Evolutionary conservation across 2,888 invertebrate species (phyloP).

Genomic region (Hydriomena furcata): DNA sequence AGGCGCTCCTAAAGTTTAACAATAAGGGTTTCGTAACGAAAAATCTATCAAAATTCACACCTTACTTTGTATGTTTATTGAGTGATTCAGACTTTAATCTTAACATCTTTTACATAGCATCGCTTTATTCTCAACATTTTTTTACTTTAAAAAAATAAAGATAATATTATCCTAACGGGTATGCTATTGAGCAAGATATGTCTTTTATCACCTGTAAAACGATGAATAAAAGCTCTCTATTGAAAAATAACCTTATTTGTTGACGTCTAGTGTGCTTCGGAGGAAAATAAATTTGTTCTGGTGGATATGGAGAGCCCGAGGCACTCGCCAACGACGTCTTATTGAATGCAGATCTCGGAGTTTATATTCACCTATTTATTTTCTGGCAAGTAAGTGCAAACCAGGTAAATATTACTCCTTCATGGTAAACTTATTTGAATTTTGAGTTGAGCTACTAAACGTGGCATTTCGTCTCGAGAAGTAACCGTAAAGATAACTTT

Average conservation of each 20-base stretch:
- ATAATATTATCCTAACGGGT: background rate
- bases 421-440: constrained; percentile 2
- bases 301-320: constrained; percentile 64
- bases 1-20: no score
- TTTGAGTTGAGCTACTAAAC: constrained; percentile 1
- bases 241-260: constrained; percentile 80
- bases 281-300: constrained; percentile 76
- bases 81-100: no score
- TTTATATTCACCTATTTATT: constrained; percentile 50
- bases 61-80: no score
- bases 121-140: no score
- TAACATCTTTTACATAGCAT: no score
- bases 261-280: constrained; percentile 75
- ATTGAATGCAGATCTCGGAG: constrained; percentile 61
- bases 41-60: no score
- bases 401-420: constrained; percentile 24
- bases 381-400: constrained; percentile 31
- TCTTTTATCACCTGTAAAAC: constrained; percentile 53
- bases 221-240: constrained; percentile 64
- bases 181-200: constrained; percentile 25
- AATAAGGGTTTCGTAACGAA: no score
- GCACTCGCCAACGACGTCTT: constrained; percentile 63
- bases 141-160: no score
- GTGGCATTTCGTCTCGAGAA: background rate
- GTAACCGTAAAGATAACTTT: constrained; percentile 8